These are phyloP conservation scores for Haliclona indistincta DNA, from an alignment of 37 sponge, comb jelly and placozoan species.

Conservation along the genomic window DNA sequence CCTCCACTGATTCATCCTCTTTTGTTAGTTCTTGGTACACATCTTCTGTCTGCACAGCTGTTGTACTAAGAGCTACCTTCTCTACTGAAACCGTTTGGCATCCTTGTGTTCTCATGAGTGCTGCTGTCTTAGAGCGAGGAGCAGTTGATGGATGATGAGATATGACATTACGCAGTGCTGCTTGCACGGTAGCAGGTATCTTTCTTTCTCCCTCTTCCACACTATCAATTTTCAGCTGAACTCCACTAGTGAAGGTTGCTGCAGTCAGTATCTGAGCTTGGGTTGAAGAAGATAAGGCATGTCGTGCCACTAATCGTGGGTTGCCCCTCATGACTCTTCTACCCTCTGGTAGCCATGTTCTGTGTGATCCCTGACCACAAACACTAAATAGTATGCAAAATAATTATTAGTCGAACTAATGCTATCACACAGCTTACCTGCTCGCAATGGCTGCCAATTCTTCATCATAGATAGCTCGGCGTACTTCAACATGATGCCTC, in stretches of 20 bases:
- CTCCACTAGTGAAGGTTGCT: slow-evolving; percentile 1
- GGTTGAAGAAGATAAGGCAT: slow-evolving; percentile 9
- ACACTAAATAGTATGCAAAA: slow-evolving; percentile 31
- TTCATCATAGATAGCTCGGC: slow-evolving; percentile 87
- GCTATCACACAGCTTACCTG: slow-evolving; percentile 29
- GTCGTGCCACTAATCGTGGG: slow-evolving; percentile 29
- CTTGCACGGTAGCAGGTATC: neutral
- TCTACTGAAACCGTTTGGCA: neutral
- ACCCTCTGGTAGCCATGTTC: slow-evolving; percentile 47
- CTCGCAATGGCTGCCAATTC: slow-evolving; percentile 55
- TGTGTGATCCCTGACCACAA: slow-evolving; percentile 21
- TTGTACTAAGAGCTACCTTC: neutral
- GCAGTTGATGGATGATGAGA: neutral
- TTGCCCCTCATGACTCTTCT: slow-evolving; percentile 28
- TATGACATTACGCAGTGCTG: neutral
- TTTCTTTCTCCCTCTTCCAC: slow-evolving; percentile 9
- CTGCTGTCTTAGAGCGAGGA: neutral
- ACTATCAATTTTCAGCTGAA: too few relatives aligned
- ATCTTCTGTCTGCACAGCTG: neutral
- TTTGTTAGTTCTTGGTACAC: neutral
- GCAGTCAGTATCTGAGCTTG: slow-evolving; percentile 30
- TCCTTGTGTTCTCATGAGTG: too few relatives aligned
- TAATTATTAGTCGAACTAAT: too few relatives aligned
- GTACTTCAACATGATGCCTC: slow-evolving; percentile 80
- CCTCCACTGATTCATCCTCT: neutral